Conservation (phyloP, 2,888 invertebrate species). For the Lasioglossum pauxillum region DNA sequence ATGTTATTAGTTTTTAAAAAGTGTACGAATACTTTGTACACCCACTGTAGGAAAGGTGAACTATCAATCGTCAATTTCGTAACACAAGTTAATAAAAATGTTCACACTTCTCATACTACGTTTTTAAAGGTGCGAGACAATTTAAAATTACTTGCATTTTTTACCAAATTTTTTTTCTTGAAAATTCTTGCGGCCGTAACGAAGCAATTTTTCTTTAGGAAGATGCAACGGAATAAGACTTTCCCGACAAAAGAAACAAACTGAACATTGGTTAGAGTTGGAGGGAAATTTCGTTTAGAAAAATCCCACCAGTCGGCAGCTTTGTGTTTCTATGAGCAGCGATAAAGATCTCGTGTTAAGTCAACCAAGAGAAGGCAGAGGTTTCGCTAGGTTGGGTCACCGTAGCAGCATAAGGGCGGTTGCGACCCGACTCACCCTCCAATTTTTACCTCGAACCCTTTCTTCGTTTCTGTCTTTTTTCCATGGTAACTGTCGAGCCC, state of each 20-base stretch:
- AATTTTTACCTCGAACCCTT: slow-evolving; percentile 10
- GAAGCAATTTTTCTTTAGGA: too few relatives aligned
- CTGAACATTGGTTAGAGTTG: background rate
- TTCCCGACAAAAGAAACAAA: background rate
- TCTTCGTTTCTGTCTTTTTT: slow-evolving; percentile 14
- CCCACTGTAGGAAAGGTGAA: too few relatives aligned
- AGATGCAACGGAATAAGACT: background rate
- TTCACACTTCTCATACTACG: background rate
- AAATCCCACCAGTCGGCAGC: slow-evolving; percentile 11
- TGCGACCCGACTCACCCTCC: slow-evolving; percentile 1
- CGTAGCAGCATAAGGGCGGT: slow-evolving; percentile 13
- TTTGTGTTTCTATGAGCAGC: slow-evolving; percentile 2
- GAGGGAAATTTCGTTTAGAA: slow-evolving; percentile 19
- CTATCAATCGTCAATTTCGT: background rate
- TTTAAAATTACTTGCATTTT: background rate
- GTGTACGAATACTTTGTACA: too few relatives aligned
- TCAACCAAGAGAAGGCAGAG: slow-evolving; percentile 25
- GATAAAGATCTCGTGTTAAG: slow-evolving; percentile 36
- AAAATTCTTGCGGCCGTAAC: background rate
- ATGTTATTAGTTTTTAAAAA: too few relatives aligned
- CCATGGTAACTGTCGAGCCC: background rate
- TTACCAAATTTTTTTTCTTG: background rate
- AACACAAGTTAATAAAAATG: background rate
- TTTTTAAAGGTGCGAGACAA: background rate
- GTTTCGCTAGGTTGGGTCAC: slow-evolving; percentile 30